Base-by-base conservation (phyloP, 1,140 invertebrate genomes). In the Lepidotrigona ventralis region DNA sequence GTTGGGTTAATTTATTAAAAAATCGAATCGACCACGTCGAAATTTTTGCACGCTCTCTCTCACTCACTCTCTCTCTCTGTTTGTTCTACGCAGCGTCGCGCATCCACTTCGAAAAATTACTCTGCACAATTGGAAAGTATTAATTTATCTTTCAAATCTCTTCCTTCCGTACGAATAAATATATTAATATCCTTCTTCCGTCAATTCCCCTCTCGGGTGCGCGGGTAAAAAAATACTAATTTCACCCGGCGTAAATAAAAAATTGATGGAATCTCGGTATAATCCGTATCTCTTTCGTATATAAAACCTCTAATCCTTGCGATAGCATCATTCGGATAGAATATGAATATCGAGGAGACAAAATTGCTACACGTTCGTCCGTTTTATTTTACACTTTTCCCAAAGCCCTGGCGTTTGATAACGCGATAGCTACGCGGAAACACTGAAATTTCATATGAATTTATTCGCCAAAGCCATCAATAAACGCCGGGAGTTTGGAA, bases 391-490 rank as follows among this genome's bases (percentile, higher is more conserved):
- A 8, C 33, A n/a, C 23, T 70, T 70, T 3, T 5, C 3, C 15
- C 14, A 46, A 70, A n/a, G 68, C 0, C 23, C n/a, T 46, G 68
- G 39, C 68, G 14, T 70, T 70, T 46, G 29, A 70, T 70, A 46
- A 46, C 68, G 17, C 29, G 68, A 39, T 46, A 15, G 68, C 21
- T 46, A 46, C 21, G 39, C 33, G 2, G 1, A 39, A 8, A 46
- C 23, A 39, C 1, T n/a, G 68, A 70, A 70, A 46, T 70, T 70
- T 70, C 23, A 46, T 46, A 70, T 17, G 39, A 70, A 70, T 70
- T 70, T 70, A 46, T 39, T 70, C 46, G 12, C 68, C 68, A 39
- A 70, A 70, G 5, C 68, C 68, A 70, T 70, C 68, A n/a, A 70
- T 70, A 70, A 46, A 70, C 68, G 68, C 68, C 68, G 14, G 12